Conservation (phyloP, 2,888 invertebrate genomes). For the Troglohyphantes excavatus region DNA sequence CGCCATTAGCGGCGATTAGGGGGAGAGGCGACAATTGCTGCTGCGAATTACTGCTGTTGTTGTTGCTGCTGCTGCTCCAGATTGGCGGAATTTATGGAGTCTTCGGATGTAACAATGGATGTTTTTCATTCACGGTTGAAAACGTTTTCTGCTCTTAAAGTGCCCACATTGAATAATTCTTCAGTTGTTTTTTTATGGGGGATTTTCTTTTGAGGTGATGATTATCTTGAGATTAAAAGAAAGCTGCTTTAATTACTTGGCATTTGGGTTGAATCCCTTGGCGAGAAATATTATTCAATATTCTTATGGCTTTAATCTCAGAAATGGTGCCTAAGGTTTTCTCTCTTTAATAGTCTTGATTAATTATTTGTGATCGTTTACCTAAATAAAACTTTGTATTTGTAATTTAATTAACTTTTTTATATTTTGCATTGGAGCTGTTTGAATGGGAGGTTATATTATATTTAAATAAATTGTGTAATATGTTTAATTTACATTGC, state of each 20-base stretch:
- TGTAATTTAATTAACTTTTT: no score
- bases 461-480: no score
- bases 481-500: no score
- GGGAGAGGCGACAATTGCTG: constrained; percentile 49
- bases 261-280: background rate
- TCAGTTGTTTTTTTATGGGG: no score
- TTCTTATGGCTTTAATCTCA: background rate
- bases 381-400: no score
- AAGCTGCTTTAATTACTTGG: background rate
- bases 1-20: constrained; percentile 56
- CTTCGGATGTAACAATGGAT: background rate
- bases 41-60: constrained; percentile 34
- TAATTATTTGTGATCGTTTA: no score
- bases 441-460: no score
- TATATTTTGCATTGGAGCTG: no score
- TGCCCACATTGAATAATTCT: background rate
- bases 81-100: constrained; percentile 42
- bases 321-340: background rate
- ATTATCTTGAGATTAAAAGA: background rate
- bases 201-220: background rate
- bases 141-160: background rate
- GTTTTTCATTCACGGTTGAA: constrained; percentile 31
- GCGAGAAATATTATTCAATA: background rate
- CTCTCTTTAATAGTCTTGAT: no score
- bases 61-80: constrained; percentile 9